Conservation (phyloP, 2,797 vertebrate species). For the Vultur gryphus region DNA sequence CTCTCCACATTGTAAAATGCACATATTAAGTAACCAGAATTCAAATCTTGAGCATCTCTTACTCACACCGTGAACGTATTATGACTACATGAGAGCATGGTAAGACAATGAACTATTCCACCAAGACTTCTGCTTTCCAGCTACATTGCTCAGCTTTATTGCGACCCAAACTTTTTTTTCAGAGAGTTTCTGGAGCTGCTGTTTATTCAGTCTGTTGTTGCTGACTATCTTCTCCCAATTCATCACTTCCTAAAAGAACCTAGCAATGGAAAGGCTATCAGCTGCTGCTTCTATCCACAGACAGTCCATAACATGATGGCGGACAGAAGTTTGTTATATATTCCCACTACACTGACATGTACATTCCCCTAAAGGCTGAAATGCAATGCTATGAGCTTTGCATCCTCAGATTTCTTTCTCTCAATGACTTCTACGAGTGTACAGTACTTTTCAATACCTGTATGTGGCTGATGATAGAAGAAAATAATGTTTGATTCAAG, state of each 20-base stretch:
- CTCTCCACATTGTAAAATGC: background rate
- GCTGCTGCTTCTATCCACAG: background rate
- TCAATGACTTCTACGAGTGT: background rate
- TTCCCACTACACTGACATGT: background rate
- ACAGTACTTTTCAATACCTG: background rate
- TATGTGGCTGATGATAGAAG: background rate
- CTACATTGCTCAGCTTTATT: background rate
- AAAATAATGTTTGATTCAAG: background rate
- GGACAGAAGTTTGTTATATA: background rate
- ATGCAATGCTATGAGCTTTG: background rate
- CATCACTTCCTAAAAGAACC: background rate
- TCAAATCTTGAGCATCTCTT: background rate
- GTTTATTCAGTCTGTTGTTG: background rate
- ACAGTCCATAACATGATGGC: background rate
- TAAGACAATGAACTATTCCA: background rate
- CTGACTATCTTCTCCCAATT: background rate
- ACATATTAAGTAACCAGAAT: background rate
- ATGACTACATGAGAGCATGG: background rate
- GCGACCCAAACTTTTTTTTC: background rate
- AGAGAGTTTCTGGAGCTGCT: background rate
- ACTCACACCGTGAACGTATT: background rate
- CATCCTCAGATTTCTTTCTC: background rate
- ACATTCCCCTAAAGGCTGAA: background rate
- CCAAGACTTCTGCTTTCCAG: background rate
- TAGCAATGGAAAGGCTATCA: background rate